phyloP scores from a whole-genome alignment of 2,888 invertebrate species.

The Hirtodrosophila duncani region DNA sequence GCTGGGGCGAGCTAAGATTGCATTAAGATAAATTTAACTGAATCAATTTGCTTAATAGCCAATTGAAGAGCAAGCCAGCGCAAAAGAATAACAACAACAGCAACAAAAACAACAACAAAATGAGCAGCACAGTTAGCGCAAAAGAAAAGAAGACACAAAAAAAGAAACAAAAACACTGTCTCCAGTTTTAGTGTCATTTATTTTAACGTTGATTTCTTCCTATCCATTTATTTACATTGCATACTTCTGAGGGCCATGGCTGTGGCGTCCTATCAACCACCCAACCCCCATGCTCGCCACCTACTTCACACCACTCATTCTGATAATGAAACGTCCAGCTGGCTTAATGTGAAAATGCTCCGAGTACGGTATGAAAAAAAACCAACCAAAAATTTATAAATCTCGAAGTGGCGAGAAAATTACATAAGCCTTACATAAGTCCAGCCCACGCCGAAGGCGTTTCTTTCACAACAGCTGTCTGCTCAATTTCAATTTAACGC shows the following conservation, averaged over 20 bases:
- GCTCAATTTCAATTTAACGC: slow-evolving; percentile 55
- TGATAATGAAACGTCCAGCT: slow-evolving; percentile 68
- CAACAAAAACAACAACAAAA: slow-evolving; percentile 27
- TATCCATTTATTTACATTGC: slow-evolving; percentile 74
- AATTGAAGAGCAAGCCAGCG: slow-evolving; percentile 74
- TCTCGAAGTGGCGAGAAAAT: slow-evolving; percentile 68
- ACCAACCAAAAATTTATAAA: slow-evolving; percentile 54
- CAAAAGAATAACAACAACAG: slow-evolving; percentile 27
- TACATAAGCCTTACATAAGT: slow-evolving; percentile 69
- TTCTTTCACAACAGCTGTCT: slow-evolving; percentile 25
- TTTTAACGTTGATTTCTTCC: slow-evolving; percentile 74
- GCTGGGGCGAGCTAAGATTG: slow-evolving; percentile 70
- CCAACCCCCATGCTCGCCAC: neutral
- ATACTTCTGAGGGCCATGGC: slow-evolving; percentile 54
- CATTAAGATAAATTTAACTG: slow-evolving; percentile 78
- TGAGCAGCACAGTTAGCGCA: slow-evolving; percentile 11
- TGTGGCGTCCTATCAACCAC: slow-evolving; percentile 3
- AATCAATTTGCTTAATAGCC: slow-evolving; percentile 77
- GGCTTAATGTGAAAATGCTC: slow-evolving; percentile 59
- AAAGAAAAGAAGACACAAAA: neutral
- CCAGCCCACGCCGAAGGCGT: too few relatives aligned
- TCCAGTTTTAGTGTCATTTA: slow-evolving; percentile 75
- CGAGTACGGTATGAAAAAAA: slow-evolving; percentile 30
- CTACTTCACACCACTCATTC: slow-evolving; percentile 16
- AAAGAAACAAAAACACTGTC: slow-evolving; percentile 55